Evolutionary conservation across 2,113 vertebrate species (phyloP).

Genomic region (Pogonocichla stellata): DNA sequence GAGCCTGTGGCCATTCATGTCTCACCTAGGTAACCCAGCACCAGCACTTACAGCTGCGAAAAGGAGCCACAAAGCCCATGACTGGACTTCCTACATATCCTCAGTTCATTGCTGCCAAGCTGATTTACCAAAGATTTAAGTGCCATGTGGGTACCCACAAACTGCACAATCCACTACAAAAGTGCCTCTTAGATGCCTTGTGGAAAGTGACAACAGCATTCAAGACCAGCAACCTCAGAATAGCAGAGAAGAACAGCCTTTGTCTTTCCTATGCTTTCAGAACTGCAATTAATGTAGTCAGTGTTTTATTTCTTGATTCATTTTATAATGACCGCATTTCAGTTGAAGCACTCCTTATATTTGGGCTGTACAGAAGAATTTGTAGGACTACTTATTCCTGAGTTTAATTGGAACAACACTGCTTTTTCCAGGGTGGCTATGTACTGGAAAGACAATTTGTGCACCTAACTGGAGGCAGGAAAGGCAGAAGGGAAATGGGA

Average conservation of each 20-base stretch:
- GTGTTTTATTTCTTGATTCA: neutral
- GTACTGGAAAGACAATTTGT: neutral
- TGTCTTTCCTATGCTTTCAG: neutral
- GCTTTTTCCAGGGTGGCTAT: neutral
- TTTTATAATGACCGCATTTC: neutral
- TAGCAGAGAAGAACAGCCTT: neutral
- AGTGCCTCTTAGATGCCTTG: neutral
- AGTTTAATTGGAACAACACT: neutral
- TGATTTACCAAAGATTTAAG: neutral
- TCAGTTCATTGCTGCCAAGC: neutral
- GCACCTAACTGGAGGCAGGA: neutral
- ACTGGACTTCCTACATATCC: neutral
- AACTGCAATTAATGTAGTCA: neutral
- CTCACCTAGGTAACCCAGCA: neutral
- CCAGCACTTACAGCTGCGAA: neutral
- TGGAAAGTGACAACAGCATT: neutral
- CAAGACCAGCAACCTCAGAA: neutral
- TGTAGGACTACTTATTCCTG: neutral
- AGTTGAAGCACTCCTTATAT: neutral
- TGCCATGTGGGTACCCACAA: neutral
- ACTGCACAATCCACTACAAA: neutral
- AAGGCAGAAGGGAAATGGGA: neutral
- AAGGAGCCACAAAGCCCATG: neutral
- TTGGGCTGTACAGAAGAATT: neutral
- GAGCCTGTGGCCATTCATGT: neutral